phyloP scores from a whole-genome alignment of 2,797 vertebrate species.

The Tachyglossus aculeatus region DNA sequence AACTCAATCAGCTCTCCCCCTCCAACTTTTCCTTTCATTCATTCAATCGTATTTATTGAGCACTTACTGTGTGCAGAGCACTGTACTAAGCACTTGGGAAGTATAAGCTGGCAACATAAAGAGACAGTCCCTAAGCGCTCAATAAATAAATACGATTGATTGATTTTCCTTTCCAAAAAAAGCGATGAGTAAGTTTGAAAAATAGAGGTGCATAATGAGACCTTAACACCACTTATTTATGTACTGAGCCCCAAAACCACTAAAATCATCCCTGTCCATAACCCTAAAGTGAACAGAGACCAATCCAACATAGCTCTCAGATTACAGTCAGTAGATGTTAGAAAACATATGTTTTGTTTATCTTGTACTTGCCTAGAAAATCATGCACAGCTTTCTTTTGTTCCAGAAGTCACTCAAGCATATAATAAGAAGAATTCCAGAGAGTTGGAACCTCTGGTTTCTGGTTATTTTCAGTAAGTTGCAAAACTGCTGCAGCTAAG shows the following conservation, averaged over 20 bases:
- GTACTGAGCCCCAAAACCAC: slow-evolving; percentile 42
- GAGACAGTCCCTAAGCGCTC: too few relatives aligned
- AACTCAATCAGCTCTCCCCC: too few relatives aligned
- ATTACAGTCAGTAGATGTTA: slow-evolving; percentile 42
- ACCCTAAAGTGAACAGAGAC: slow-evolving; percentile 46
- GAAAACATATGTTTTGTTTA: slow-evolving; percentile 54
- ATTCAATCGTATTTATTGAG: too few relatives aligned
- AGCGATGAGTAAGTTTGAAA: slow-evolving; percentile 43
- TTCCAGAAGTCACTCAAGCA: slow-evolving; percentile 49
- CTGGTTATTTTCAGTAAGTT: slow-evolving; percentile 55
- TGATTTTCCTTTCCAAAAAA: slow-evolving; percentile 45
- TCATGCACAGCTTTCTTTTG: slow-evolving; percentile 45
- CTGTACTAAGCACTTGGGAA: too few relatives aligned
- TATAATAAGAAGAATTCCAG: slow-evolving; percentile 48
- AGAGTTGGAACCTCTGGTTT: slow-evolving; percentile 44
- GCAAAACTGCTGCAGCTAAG: slow-evolving; percentile 26
- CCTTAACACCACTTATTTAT: slow-evolving; percentile 62
- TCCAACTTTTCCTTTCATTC: too few relatives aligned
- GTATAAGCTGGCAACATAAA: too few relatives aligned
- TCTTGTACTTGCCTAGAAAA: slow-evolving; percentile 45
- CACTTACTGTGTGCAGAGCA: too few relatives aligned
- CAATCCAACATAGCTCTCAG: slow-evolving; percentile 27
- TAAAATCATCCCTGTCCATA: slow-evolving; percentile 33
- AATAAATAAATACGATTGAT: too few relatives aligned
- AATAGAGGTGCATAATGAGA: slow-evolving; percentile 41